Base-by-base conservation (phyloP, 2,888 invertebrate species). In the Himalopsyche kuldschensis region DNA sequence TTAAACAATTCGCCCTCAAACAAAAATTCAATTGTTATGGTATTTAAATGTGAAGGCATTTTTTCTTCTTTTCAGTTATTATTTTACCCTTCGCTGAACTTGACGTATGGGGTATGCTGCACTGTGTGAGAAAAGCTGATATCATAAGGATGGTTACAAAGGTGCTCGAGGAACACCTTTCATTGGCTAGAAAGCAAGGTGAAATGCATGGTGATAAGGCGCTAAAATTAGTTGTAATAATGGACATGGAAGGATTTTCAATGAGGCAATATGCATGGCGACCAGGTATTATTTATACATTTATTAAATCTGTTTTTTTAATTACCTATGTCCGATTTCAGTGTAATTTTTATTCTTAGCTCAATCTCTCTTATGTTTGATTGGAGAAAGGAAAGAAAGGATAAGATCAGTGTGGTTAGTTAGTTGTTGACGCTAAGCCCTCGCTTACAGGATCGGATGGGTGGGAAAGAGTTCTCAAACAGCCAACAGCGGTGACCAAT, bases 261-360 rank as follows among this genome's bases (percentile, higher is more conserved):
- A 90, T 97, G 84, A 93, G 94, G 76, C 96, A 96, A 88, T 97
- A 95, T 89, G 94, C 97, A 82, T 97, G 97, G 97, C 94, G 96
- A 88, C 97, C 97, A 87, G 95, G 95, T 95, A 89, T 88, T n/a
- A 32, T n/a, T n/a, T n/a, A 17, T 17, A 69, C 20, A 11, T 63
- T 63, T 24, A 17, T 17, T 8, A 69, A 4, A 69, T 20, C 3
- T 10, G 10, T 69, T 4, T 69, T 10, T 69, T 27, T 27, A 2
- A 69, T 15, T 69, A n/a, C n/a, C n/a, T n/a, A n/a, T n/a, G n/a
- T n/a, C n/a, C n/a, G n/a, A n/a, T n/a, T n/a, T n/a, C n/a, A n/a
- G n/a, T n/a, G n/a, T n/a, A n/a, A n/a, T n/a, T n/a, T n/a, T n/a
- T n/a, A n/a, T n/a, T n/a, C n/a, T n/a, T n/a, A n/a, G n/a, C n/a